Base-by-base conservation (phyloP, 2,113 vertebrate species). In the Podarcis muralis region DNA sequence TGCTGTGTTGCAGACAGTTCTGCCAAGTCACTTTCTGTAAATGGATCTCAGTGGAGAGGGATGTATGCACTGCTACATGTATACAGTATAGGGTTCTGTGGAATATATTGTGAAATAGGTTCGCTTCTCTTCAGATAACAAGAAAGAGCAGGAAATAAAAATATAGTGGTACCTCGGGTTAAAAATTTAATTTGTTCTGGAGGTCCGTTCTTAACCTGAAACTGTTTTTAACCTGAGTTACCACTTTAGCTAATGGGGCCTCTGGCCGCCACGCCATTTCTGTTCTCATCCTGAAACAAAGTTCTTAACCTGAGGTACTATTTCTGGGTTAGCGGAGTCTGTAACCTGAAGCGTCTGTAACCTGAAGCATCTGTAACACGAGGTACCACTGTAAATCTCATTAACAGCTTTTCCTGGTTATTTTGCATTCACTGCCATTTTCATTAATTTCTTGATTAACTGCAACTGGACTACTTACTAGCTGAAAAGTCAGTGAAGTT, bases 1-100 rank as follows among this genome's bases (percentile, higher is more conserved):
- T 76, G 48, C 22, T 87, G 74, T 66, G 30, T 66, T 83, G 40
- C 37, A 35, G 59, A 59, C 13, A 72, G 78, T 83, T 91, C 81
- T 88, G 5, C n/a, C 1, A 86, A 91, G 84, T 93, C 32, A 22
- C 22, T 84, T 75, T 5, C 40, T 81, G 37, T n/a, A 6, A 7
- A 35, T 30, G 16, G 5, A 53, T 85, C 65, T 78, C 72, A 22
- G 81, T 92, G 82, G 69, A 76, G 65, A 87, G 78, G 0, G 0
- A 9, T 32, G n/a, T 84, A 23, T 79, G 2, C 40, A 13, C 3
- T 27, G 53, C 68, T 30, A 25, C 22, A 32, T 23, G 30, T 35
- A 25, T 53, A 22, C 20, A 79, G 18, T 53, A 22, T 6, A 79
- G 18, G 40, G 22, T 69, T 22, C n/a, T 35, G 35, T 30, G 65